phyloP scores from a whole-genome alignment of 2,113 vertebrate species.

The Morone chrysops region DNA sequence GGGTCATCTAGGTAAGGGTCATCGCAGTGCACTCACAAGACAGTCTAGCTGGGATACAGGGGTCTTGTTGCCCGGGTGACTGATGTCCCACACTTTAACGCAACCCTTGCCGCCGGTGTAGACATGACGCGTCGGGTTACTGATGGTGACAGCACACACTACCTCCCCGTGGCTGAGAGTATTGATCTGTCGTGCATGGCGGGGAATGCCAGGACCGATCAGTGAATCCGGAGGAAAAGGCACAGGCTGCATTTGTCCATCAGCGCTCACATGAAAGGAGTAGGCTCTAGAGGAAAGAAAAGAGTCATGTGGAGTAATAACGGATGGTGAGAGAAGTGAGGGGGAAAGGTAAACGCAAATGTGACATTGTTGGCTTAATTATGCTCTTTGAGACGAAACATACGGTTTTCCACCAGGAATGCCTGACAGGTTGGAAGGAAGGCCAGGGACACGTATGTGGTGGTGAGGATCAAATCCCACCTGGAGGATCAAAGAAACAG shows the following conservation, averaged over 20 bases:
- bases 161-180: slow-evolving; percentile 95
- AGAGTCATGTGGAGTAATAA: background rate
- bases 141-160: slow-evolving; percentile 97
- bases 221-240: slow-evolving; percentile 96
- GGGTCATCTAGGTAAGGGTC: background rate
- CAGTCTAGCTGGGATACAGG: slow-evolving; percentile 97
- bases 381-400: slow-evolving; percentile 51
- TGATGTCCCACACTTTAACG: slow-evolving; percentile 99
- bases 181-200: slow-evolving; percentile 96
- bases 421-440: slow-evolving; percentile 90
- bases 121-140: slow-evolving; percentile 95
- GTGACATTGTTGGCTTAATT: background rate
- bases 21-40: slow-evolving; percentile 85
- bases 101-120: slow-evolving; percentile 97
- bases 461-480: slow-evolving; percentile 96
- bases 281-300: slow-evolving; percentile 86
- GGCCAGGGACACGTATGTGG: slow-evolving; percentile 91
- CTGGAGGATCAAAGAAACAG: slow-evolving; percentile 70
- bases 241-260: slow-evolving; percentile 98
- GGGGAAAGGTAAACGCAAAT: background rate
- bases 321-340: background rate
- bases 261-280: slow-evolving; percentile 95
- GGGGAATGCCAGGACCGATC: slow-evolving; percentile 93
- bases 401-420: slow-evolving; percentile 97
- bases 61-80: slow-evolving; percentile 97